Evolutionary conservation across 2,888 invertebrate genomes (phyloP).

Genomic region (Drosophila borealis): DNA sequence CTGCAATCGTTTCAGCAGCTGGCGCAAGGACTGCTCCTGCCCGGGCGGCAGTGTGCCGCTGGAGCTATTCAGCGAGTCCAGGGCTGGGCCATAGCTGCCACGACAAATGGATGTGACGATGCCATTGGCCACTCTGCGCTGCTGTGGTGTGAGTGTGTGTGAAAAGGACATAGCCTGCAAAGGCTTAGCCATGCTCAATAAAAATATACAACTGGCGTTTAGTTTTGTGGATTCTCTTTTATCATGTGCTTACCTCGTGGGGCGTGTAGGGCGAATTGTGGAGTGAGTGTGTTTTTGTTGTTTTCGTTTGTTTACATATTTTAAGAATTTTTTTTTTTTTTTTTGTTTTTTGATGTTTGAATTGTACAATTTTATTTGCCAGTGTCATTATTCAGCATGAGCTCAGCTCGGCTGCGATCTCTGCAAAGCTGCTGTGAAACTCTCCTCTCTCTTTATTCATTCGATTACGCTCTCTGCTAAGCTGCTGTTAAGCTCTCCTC

Average conservation of each 20-base stretch:
- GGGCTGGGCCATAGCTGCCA: conserved; percentile 42
- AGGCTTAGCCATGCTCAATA: not conserved
- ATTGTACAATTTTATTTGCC: not conserved
- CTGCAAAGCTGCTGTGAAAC: not conserved
- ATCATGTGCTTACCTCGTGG: not conserved
- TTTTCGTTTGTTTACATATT: conserved; percentile 1
- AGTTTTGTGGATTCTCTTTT: not conserved
- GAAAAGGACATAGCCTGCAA: conserved; percentile 4
- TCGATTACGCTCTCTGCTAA: no score
- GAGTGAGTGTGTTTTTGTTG: not conserved
- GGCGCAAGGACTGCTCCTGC: conserved; percentile 26
- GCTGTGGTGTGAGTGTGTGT: conserved; percentile 13
- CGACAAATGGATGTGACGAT: conserved; percentile 34
- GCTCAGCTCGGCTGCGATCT: not conserved
- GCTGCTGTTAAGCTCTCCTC: not conserved
- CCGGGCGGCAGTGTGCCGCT: conserved; percentile 15
- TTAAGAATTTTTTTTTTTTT: not conserved
- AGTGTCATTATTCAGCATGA: not conserved
- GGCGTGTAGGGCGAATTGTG: not conserved
- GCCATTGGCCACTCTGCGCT: conserved; percentile 39
- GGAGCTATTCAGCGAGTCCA: conserved; percentile 10
- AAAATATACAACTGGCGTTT: not conserved
- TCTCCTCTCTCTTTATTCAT: no score
- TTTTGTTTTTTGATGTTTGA: not conserved
- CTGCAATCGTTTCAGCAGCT: conserved; percentile 21